phyloP scores from a whole-genome alignment of 2,797 vertebrate species.

The Bovichtus variegatus region DNA sequence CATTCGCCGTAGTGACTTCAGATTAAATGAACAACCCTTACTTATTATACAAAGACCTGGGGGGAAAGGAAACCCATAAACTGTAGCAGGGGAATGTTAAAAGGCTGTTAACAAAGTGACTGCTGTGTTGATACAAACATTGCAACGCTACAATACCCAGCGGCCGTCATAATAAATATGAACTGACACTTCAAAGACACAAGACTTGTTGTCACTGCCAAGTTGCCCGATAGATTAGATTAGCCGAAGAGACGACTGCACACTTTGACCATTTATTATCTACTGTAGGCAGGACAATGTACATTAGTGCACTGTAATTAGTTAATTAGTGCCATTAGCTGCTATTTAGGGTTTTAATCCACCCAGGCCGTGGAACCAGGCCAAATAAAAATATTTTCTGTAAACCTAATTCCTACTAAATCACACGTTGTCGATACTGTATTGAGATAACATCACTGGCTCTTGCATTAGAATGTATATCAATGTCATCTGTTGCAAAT shows the following conservation, averaged over 20 bases:
- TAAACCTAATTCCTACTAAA: not conserved
- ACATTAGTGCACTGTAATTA: conserved; percentile 11
- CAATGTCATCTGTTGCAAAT: not conserved
- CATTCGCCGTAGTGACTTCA: conserved; percentile 36
- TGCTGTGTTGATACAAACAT: conserved; percentile 56
- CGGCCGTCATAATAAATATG: conserved; percentile 34
- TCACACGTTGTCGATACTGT: not conserved
- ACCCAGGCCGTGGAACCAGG: not conserved
- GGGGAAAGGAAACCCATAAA: conserved; percentile 43
- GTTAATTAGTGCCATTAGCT: conserved; percentile 6
- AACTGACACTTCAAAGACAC: conserved; percentile 57
- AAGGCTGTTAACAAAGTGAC: conserved; percentile 66
- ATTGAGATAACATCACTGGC: not conserved
- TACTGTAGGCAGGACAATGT: not conserved
- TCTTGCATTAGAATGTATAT: not conserved
- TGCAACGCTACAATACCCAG: conserved; percentile 22
- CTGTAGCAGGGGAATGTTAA: conserved; percentile 51
- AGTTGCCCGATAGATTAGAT: conserved; percentile 33
- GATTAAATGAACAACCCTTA: conserved; percentile 45
- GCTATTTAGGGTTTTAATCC: conserved; percentile 5
- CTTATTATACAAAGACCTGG: conserved; percentile 50
- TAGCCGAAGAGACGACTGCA: conserved; percentile 5
- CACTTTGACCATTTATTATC: conserved; percentile 7
- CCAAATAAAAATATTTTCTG: not conserved
- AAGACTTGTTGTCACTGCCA: conserved; percentile 42